Evolutionary conservation across 2,888 invertebrate genomes (phyloP).

Genomic region (Hydroisotoma schaefferi): DNA sequence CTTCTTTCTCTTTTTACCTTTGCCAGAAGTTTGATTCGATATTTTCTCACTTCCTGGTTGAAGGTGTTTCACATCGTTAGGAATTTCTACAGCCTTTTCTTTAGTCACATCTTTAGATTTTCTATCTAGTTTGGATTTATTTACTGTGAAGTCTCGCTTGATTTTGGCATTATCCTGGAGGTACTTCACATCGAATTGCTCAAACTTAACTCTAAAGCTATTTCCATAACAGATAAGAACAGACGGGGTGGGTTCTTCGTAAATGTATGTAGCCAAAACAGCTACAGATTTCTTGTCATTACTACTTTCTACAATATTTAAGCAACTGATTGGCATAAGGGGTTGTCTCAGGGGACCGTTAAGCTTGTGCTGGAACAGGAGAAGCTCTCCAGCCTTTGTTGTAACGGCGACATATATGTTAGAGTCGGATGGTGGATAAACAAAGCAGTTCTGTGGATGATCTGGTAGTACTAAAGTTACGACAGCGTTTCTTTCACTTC

Average conservation of each 20-base stretch:
- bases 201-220: conserved; percentile 59
- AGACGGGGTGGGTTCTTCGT: conserved; percentile 51
- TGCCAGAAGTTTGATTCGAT: conserved; percentile 37
- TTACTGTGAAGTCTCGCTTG: conserved; percentile 52
- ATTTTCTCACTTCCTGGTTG: conserved; percentile 51
- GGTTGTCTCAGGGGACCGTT: conserved; percentile 68
- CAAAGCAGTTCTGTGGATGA: conserved; percentile 44
- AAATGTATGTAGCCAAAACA: conserved; percentile 52
- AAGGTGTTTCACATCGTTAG: conserved; percentile 57
- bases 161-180: conserved; percentile 56
- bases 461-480: conserved; percentile 49
- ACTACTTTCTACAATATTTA: conserved; percentile 61
- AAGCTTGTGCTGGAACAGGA: conserved; percentile 71
- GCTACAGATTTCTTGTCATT: conserved; percentile 58
- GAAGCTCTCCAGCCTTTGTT: conserved; percentile 73
- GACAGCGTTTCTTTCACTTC: conserved; percentile 44
- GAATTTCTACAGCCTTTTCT: conserved; percentile 47
- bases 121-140: conserved; percentile 20
- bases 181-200: conserved; percentile 56
- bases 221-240: conserved; percentile 60
- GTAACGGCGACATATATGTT: conserved; percentile 55
- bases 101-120: neutral
- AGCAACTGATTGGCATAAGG: conserved; percentile 62
- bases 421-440: conserved; percentile 40
- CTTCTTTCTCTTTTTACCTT: conserved; percentile 52